A percentile compares a stretch with the other conserved stretches of the same genome.
phyloP scores from a whole-genome alignment of 1,140 invertebrate genomes.

The Drosophila nasuta region DNA sequence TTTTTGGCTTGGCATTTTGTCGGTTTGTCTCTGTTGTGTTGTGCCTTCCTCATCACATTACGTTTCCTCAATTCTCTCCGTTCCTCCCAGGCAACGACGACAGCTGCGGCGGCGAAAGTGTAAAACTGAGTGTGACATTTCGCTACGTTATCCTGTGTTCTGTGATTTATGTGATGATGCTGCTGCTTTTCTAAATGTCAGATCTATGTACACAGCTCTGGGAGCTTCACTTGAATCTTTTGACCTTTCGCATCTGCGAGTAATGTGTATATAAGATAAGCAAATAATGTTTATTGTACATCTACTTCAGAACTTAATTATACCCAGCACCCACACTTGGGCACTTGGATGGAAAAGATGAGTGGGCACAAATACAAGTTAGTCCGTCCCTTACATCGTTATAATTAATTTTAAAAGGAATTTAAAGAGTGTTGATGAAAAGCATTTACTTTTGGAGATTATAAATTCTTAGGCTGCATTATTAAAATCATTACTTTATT shows the following conservation, averaged over 20 bases:
- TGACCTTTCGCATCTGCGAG: conserved; percentile 49
- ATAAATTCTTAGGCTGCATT: background rate
- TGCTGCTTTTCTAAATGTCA: conserved; percentile 41
- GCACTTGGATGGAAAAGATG: background rate
- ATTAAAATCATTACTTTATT: background rate
- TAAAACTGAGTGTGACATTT: conserved; percentile 74
- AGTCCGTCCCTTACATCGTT: background rate
- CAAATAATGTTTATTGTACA: conserved; percentile 28
- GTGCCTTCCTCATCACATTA: background rate
- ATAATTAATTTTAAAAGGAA: background rate
- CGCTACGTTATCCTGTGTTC: conserved; percentile 50
- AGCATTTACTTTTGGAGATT: background rate
- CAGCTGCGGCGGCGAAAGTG: conserved; percentile 44
- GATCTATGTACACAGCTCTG: conserved; percentile 35
- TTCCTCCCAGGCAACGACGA: background rate
- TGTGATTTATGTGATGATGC: conserved; percentile 67
- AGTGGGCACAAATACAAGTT: background rate
- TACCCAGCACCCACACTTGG: background rate
- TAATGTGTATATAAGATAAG: conserved; percentile 28
- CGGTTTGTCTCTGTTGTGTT: conserved; percentile 27
- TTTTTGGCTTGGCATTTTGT: conserved; percentile 38
- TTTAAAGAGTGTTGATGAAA: background rate
- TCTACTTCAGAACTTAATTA: conserved; percentile 15
- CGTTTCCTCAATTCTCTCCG: background rate
- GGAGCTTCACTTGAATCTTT: conserved; percentile 34